These are phyloP conservation scores for Anorthoa munda DNA, from an alignment of 2,888 invertebrate species.

Conservation along the genomic window DNA sequence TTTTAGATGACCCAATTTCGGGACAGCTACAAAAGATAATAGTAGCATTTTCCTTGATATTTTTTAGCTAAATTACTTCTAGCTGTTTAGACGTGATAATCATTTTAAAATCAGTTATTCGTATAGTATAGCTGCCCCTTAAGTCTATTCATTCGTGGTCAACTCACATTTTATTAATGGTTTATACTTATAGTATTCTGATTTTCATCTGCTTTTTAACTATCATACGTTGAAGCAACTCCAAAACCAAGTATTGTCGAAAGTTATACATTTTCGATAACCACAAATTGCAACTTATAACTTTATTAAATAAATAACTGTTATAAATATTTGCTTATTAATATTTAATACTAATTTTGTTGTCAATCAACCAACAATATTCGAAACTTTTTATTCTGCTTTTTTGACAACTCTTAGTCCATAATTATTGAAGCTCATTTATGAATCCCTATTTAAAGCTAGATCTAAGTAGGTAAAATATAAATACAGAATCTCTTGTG, in stretches of 20 bases:
- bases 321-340: slow-evolving; percentile 1
- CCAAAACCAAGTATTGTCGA: not conserved
- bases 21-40: not conserved
- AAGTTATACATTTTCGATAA: slow-evolving; percentile 10
- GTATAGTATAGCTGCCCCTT: too few species aligned
- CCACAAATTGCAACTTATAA: not conserved
- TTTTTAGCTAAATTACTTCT: too few species aligned
- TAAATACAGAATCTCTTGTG: slow-evolving; percentile 3
- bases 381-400: not conserved
- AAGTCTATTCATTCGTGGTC: not conserved
- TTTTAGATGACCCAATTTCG: slow-evolving; percentile 22
- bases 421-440: not conserved
- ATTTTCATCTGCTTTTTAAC: not conserved
- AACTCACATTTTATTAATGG: not conserved
- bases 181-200: not conserved
- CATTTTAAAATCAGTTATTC: too few species aligned
- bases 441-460: not conserved
- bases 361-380: slow-evolving; percentile 8
- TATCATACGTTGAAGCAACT: not conserved
- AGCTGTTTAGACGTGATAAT: too few species aligned
- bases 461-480: not conserved
- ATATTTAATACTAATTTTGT: slow-evolving; percentile 45
- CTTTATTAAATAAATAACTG: slow-evolving; percentile 31
- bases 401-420: not conserved
- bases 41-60: not conserved